Evolutionary conservation across 2,113 vertebrate genomes (phyloP), one percentile per base, ranked within the genome.

Genomic region (Eolophus roseicapilla): DNA sequence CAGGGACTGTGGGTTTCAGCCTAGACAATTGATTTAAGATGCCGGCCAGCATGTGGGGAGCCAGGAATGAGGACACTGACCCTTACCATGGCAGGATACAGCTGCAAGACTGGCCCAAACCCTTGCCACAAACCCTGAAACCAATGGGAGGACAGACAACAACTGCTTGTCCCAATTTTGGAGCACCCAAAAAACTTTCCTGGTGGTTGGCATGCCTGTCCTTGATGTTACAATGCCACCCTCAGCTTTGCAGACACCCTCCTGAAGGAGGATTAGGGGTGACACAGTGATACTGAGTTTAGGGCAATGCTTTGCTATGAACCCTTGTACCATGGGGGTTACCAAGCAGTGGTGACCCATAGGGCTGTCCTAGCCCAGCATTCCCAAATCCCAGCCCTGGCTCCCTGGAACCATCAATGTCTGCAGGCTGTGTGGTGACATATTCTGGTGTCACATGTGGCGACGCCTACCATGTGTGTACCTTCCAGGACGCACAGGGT

Each of bases 1-100:
- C 41, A 23, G 19, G 1, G 1, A 11, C n/a, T 0, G 0, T 0
- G 1, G 13, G 4, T 59, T 35, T 49, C 50, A 41, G 35, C 67
- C 63, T 13, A 28, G 28, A 20, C 29, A 18, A 20, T 4, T 35
- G 15, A 39, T 63, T n/a, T 35, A 37, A 19, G 50, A 14, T 5
- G 11, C 18, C 2, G 4, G 47, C 4, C n/a, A 17, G 21, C 0
- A 0, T 11, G 27, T 6, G 3, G 44, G 27, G 53, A 79, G n/a
- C 23, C 33, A 71, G 65, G 19, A 89, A 33, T 0, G 0, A 75
- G 55, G 60, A 21, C 1, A 0, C 23, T 50, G 55, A 69, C 50
- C 65, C 65, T 84, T 78, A 23, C 46, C 10, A 8, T 2, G 3
- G 17, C 5, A 3, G 76, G 67, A 68, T 16, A 27, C 0, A 0